Evolutionary conservation across 2,888 invertebrate species (phyloP).

Genomic region (Drosophila seclusa): DNA sequence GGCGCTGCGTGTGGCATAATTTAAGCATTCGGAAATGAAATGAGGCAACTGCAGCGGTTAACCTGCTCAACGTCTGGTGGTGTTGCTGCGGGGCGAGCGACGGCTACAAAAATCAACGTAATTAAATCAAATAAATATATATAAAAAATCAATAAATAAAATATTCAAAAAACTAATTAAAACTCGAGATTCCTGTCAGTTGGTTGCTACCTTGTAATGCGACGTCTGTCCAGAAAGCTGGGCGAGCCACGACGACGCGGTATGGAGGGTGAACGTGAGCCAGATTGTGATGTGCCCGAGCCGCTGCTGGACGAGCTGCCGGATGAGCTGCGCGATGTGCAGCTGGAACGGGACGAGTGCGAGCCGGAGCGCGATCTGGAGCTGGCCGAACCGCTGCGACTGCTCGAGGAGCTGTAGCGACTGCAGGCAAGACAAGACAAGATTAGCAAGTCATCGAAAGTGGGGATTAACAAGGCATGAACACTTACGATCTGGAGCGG

Average conservation of each 20-base stretch:
- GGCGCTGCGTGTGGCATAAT: slow-evolving; percentile 17
- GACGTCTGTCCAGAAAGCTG: slow-evolving; percentile 95
- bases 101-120: slow-evolving; percentile 71
- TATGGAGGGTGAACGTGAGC: slow-evolving; percentile 94
- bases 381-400: slow-evolving; percentile 80
- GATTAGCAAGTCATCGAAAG: not conserved
- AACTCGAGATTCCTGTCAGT: not conserved
- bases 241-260: slow-evolving; percentile 96
- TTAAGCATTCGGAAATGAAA: slow-evolving; percentile 45
- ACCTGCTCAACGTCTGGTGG: slow-evolving; percentile 74
- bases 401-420: slow-evolving; percentile 83
- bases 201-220: slow-evolving; percentile 94
- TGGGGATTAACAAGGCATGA: not conserved
- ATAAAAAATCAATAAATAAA: slow-evolving; percentile 40
- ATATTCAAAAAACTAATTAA: not conserved
- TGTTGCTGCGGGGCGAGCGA: slow-evolving; percentile 71
- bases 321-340: slow-evolving; percentile 83
- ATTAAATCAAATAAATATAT: slow-evolving; percentile 43
- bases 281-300: slow-evolving; percentile 83
- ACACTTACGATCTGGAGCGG: slow-evolving; percentile 85
- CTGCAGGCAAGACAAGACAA: slow-evolving; percentile 40
- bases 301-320: slow-evolving; percentile 82
- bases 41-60: slow-evolving; percentile 59
- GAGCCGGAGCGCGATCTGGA: slow-evolving; percentile 83
- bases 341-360: slow-evolving; percentile 82